A percentile compares a stretch with the other conserved stretches of the same genome.
Evolutionary conservation across 2,888 invertebrate species (phyloP).

Genomic region (Omphaloscelis lunosa): DNA sequence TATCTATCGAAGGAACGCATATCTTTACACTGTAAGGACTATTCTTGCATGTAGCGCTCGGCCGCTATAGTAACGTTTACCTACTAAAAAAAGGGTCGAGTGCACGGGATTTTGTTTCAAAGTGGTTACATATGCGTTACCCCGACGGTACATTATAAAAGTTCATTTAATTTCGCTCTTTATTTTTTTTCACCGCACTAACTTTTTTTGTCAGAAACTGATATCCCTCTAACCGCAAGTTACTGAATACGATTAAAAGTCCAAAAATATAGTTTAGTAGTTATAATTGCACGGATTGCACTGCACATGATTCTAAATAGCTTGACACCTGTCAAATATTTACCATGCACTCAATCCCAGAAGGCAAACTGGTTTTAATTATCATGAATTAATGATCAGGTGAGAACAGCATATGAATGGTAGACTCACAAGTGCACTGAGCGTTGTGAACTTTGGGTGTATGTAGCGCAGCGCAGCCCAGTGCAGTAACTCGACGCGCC

Average conservation of each 20-base stretch:
- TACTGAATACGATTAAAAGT: not conserved
- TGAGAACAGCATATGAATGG: not conserved
- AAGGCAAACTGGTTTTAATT: not conserved
- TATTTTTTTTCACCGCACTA: not conserved
- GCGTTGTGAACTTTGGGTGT: slow-evolving; percentile 83
- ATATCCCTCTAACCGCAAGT: not conserved
- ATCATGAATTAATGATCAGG: not conserved
- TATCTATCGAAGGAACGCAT: no score
- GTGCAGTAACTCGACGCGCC: slow-evolving; percentile 86
- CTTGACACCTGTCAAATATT: not conserved
- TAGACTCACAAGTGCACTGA: slow-evolving; percentile 87
- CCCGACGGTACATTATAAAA: no score
- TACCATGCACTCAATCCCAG: not conserved
- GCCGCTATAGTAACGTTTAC: no score
- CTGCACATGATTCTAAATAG: not conserved
- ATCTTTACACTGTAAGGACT: no score
- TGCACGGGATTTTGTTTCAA: no score
- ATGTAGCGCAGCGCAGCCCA: slow-evolving; percentile 89
- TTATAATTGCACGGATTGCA: not conserved
- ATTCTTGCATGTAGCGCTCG: no score
- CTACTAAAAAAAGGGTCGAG: no score
- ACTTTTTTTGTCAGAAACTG: not conserved
- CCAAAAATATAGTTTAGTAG: not conserved
- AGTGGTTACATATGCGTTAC: no score
- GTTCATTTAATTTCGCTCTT: not conserved